Percentiles rank a stretch among this genome's conserved stretches.
These are phyloP conservation scores for Tringa solitaria DNA, from an alignment of 2,113 vertebrate species.

Conservation along the genomic window DNA sequence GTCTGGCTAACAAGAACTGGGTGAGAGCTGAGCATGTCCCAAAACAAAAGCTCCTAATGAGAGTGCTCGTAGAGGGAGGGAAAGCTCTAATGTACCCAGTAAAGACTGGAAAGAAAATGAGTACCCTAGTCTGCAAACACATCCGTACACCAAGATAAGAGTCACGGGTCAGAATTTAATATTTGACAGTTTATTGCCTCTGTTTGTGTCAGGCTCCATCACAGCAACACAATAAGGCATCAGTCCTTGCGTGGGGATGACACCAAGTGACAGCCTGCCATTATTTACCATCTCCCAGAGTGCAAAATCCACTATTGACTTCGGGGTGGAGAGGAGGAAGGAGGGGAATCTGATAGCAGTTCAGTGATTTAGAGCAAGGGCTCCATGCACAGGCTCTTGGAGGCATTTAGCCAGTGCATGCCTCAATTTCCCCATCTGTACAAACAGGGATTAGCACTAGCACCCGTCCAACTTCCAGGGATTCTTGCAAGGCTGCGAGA, in stretches of 20 bases:
- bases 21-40: background rate
- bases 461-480: background rate
- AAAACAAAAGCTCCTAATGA: background rate
- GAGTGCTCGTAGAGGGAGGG: background rate
- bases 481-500: background rate
- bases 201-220: background rate
- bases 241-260: background rate
- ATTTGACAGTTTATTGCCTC: background rate
- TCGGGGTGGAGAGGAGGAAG: background rate
- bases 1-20: background rate
- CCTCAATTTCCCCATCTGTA: background rate
- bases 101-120: background rate
- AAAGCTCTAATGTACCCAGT: background rate
- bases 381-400: background rate
- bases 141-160: background rate
- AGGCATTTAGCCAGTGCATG: background rate
- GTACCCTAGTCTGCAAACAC: background rate
- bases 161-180: background rate
- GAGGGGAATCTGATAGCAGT: background rate
- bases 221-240: background rate
- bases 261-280: background rate
- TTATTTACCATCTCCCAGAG: background rate
- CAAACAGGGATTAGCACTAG: background rate
- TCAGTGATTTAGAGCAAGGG: background rate
- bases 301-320: background rate